Percentiles rank a stretch among this genome's conserved stretches.
Conservation (phyloP, 2,888 invertebrate species). For the Epirrita christyi region DNA sequence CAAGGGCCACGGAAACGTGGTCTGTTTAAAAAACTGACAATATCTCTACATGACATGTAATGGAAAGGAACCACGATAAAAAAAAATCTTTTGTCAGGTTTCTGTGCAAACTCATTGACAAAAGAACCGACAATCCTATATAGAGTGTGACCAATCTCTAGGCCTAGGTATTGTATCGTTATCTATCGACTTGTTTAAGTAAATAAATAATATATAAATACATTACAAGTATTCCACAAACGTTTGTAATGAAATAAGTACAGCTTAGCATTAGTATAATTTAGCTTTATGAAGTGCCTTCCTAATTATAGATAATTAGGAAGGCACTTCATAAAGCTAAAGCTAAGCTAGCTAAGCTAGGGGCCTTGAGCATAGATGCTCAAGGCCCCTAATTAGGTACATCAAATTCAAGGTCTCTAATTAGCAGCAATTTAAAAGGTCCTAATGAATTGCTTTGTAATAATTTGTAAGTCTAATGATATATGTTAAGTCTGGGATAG, state of each 20-base stretch:
- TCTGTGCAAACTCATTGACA: slow-evolving; percentile 52
- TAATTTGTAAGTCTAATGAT: slow-evolving; percentile 29
- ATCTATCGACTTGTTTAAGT: too few species aligned
- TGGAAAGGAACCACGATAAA: slow-evolving; percentile 45
- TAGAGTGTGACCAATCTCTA: too few species aligned
- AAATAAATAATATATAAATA: too few species aligned
- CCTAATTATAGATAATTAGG: too few species aligned
- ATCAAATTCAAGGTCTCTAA: slow-evolving; percentile 25
- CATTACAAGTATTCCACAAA: too few species aligned
- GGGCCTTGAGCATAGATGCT: too few species aligned
- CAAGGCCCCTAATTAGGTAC: slow-evolving; percentile 22
- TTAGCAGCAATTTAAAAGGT: slow-evolving; percentile 21
- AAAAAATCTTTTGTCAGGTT: slow-evolving; percentile 50
- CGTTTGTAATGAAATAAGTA: too few species aligned
- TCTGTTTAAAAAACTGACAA: slow-evolving; percentile 41
- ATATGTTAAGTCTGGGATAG: slow-evolving; percentile 17
- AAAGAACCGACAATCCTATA: slow-evolving; percentile 40
- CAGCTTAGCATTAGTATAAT: slow-evolving; percentile 8
- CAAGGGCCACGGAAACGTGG: slow-evolving; percentile 36
- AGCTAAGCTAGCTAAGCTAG: too few species aligned
- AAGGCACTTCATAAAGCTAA: too few species aligned
- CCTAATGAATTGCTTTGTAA: slow-evolving; percentile 23
- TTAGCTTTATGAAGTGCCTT: slow-evolving; percentile 14
- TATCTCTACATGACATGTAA: slow-evolving; percentile 41
- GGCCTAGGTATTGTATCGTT: too few species aligned